phyloP scores from a whole-genome alignment of 2,888 invertebrate species.

The Ceraclea dissimilis region DNA sequence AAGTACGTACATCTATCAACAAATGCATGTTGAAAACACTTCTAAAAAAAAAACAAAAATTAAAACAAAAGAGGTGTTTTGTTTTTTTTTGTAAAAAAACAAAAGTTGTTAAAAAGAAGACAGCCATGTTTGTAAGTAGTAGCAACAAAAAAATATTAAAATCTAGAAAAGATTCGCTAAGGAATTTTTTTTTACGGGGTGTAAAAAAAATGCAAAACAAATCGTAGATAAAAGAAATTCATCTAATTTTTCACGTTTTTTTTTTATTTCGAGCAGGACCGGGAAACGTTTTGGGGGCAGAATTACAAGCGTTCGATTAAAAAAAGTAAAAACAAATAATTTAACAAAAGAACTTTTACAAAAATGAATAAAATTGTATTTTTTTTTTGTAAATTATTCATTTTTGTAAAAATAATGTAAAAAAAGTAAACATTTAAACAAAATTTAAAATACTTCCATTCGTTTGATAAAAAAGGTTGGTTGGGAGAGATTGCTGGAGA shows the following conservation, averaged over 20 bases:
- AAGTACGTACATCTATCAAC: too few relatives aligned
- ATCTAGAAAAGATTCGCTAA: neutral
- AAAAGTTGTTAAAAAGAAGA: neutral
- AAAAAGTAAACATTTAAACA: too few relatives aligned
- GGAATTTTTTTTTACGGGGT: neutral
- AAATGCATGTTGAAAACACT: too few relatives aligned
- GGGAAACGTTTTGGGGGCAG: neutral
- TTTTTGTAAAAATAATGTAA: too few relatives aligned
- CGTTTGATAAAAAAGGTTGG: too few relatives aligned
- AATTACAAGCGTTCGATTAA: neutral
- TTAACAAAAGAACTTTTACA: neutral
- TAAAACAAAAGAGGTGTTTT: neutral
- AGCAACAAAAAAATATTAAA: neutral
- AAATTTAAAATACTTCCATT: too few relatives aligned
- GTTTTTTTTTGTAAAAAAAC: neutral
- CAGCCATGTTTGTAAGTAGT: neutral
- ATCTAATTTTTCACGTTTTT: neutral
- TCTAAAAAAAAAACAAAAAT: neutral
- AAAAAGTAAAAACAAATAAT: neutral
- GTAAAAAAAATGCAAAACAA: conserved; percentile 1
- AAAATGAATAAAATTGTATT: too few relatives aligned
- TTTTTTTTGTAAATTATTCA: too few relatives aligned
- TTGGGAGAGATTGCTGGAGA: too few relatives aligned
- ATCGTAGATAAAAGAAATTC: neutral
- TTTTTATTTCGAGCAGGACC: neutral